Percentiles rank a stretch among this genome's conserved stretches.
These are phyloP conservation scores for Drosophila planitibia DNA, from an alignment of 2,888 invertebrate species.

Conservation along the genomic window DNA sequence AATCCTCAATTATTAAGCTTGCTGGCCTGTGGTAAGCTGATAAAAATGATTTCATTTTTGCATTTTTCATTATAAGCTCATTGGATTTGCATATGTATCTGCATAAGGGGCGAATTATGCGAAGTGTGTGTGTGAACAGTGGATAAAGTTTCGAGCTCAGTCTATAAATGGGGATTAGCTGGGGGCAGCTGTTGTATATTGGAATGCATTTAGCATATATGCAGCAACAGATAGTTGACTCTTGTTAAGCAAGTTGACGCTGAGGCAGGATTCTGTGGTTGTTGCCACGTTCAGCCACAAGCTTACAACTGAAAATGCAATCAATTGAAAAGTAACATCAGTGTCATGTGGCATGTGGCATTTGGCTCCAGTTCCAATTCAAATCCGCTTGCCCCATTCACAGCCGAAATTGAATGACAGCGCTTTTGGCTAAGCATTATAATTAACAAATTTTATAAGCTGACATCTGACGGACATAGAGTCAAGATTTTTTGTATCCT, in stretches of 20 bases:
- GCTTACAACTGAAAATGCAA: background rate
- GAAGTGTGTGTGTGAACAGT: background rate
- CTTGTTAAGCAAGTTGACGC: background rate
- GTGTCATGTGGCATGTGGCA: background rate
- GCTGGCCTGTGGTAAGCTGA: slow-evolving; percentile 9
- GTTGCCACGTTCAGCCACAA: background rate
- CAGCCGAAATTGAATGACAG: background rate
- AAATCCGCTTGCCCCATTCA: background rate
- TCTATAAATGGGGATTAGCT: slow-evolving; percentile 31
- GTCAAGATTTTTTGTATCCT: background rate
- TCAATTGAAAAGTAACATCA: background rate
- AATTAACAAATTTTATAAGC: background rate
- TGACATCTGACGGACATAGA: background rate
- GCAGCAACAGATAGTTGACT: background rate
- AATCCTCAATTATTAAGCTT: slow-evolving; percentile 10
- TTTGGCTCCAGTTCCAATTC: background rate
- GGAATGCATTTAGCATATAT: slow-evolving; percentile 21
- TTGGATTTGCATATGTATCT: background rate
- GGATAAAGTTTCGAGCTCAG: background rate
- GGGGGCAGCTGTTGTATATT: slow-evolving; percentile 3
- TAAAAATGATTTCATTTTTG: background rate
- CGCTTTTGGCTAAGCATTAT: background rate
- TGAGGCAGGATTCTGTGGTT: background rate
- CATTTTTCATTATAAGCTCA: slow-evolving; percentile 2
- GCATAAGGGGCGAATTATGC: background rate